Evolutionary conservation across 2,888 invertebrate species (phyloP).

Genomic region (Cryptocheilus praepositus): DNA sequence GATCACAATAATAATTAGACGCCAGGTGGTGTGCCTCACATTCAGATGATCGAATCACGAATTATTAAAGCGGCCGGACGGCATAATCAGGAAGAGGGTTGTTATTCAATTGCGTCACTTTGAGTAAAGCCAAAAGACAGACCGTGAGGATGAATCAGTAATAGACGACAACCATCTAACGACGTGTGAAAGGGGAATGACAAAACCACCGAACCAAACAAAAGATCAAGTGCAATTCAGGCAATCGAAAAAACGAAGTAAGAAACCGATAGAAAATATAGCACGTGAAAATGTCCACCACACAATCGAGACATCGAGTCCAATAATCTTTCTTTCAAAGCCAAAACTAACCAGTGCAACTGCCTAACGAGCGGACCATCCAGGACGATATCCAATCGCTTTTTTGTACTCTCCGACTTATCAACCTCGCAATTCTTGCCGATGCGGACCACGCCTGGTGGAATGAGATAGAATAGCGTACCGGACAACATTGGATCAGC

Average conservation of each 20-base stretch:
- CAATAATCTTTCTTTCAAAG: not conserved
- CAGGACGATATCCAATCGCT: constrained; percentile 78
- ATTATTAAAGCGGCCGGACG: too few relatives aligned
- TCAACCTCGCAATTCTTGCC: constrained; percentile 63
- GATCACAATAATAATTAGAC: too few relatives aligned
- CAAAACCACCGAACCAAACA: not conserved
- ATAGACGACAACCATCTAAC: too few relatives aligned
- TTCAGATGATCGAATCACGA: too few relatives aligned
- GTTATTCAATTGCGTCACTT: too few relatives aligned
- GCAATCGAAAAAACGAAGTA: not conserved
- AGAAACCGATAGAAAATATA: constrained; percentile 1
- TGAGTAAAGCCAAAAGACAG: too few relatives aligned
- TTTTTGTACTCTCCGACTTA: constrained; percentile 37
- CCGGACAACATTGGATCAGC: constrained; percentile 82
- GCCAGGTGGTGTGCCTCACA: too few relatives aligned
- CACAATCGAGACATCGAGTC: constrained; percentile 5
- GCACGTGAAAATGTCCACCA: constrained; percentile 5
- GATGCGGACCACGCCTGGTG: constrained; percentile 75
- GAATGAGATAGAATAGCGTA: constrained; percentile 76
- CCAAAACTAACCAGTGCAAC: constrained; percentile 78
- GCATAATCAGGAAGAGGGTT: too few relatives aligned
- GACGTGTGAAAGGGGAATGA: not conserved
- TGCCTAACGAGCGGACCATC: constrained; percentile 79
- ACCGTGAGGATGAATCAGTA: too few relatives aligned
- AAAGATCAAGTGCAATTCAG: not conserved